Percentiles rank a stretch among this genome's conserved stretches.
These are phyloP conservation scores for Cephus pygmeus DNA, from an alignment of 2,888 invertebrate species.

Conservation along the genomic window DNA sequence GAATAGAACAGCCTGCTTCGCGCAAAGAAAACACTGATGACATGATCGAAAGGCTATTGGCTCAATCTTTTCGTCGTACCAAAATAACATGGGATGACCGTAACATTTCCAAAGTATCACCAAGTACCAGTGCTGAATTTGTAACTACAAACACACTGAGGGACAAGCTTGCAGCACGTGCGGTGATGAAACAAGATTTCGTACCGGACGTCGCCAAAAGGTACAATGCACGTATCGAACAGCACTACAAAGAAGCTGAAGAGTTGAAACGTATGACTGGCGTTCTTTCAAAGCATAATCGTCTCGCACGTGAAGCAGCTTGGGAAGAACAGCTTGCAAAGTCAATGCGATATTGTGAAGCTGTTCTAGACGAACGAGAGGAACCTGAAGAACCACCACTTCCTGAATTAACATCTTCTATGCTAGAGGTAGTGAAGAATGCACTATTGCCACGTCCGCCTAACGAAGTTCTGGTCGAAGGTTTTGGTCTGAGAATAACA, in stretches of 20 bases:
- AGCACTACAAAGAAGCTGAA: conserved; percentile 48
- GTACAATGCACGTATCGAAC: conserved; percentile 50
- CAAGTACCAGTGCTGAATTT: background rate
- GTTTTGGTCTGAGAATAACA: conserved; percentile 73
- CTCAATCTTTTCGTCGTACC: background rate
- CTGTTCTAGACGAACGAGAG: conserved; percentile 52
- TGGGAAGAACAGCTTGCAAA: conserved; percentile 50
- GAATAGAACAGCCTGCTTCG: background rate
- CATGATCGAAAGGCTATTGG: background rate
- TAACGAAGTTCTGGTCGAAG: conserved; percentile 75
- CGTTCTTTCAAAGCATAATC: conserved; percentile 52
- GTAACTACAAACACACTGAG: conserved; percentile 49
- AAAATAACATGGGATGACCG: background rate
- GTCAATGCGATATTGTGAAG: conserved; percentile 51
- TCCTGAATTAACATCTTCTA: conserved; percentile 43
- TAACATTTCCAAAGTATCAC: conserved; percentile 1
- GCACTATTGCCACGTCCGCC: conserved; percentile 72
- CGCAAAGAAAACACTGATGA: background rate
- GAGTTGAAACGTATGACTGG: conserved; percentile 47
- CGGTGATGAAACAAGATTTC: conserved; percentile 47
- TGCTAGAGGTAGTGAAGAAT: conserved; percentile 64
- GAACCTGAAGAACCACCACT: conserved; percentile 45
- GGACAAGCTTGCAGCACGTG: conserved; percentile 49
- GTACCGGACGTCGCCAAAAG: conserved; percentile 43
- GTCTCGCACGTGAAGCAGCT: conserved; percentile 47